phyloP scores from a whole-genome alignment of 2,797 vertebrate species.

The Tapera naevia region DNA sequence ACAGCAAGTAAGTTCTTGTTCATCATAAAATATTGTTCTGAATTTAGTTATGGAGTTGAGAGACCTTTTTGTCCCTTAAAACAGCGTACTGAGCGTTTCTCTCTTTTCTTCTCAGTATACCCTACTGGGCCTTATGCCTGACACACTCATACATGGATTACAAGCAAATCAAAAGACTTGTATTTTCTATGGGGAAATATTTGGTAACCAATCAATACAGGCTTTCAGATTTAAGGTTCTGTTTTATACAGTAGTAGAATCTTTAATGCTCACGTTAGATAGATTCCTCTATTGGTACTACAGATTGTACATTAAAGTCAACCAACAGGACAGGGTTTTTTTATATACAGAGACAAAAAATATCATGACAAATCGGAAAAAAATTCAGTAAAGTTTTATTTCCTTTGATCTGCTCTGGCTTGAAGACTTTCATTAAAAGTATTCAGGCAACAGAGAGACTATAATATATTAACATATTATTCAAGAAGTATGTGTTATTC shows the following conservation, averaged over 20 bases:
- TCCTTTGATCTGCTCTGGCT: neutral
- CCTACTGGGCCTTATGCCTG: neutral
- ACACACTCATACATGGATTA: neutral
- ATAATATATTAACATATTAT: neutral
- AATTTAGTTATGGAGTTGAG: neutral
- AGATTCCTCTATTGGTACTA: neutral
- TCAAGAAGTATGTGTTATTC: neutral
- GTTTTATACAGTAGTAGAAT: neutral
- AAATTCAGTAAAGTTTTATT: neutral
- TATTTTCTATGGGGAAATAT: neutral
- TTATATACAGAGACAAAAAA: neutral
- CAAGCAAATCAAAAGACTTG: neutral
- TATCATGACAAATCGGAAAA: neutral
- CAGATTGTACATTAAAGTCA: accelerated
- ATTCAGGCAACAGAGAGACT: neutral
- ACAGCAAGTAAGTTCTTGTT: neutral
- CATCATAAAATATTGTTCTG: neutral
- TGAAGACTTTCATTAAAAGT: neutral
- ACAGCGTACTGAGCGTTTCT: neutral
- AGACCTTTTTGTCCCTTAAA: neutral
- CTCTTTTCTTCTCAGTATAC: neutral
- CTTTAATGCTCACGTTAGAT: neutral
- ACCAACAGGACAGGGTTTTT: neutral
- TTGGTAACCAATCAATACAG: neutral
- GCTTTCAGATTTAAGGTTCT: neutral